Base-by-base conservation (phyloP, 2,113 vertebrate species). In the Trichechus manatus region DNA sequence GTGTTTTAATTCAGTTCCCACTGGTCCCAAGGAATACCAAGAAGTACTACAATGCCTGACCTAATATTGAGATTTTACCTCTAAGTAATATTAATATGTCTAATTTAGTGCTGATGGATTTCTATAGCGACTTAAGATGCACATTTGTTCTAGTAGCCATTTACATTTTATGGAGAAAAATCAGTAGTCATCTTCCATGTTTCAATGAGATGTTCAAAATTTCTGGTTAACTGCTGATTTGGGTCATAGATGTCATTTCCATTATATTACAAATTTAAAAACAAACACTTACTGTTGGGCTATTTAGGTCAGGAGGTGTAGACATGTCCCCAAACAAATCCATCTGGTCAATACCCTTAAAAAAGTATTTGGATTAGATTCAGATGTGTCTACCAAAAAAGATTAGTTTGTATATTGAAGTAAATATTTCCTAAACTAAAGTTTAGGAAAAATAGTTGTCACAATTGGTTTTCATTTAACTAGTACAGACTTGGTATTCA, bases 251-350 rank as follows among this genome's bases (percentile, higher is more conserved):
- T 87, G 83, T 81, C 85, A 97, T 92, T 97, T 96, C 64, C 53
- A 96, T 98, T 95, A 97, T 79, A 95, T 94, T 95, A 95, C 97
- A 97, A 98, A 97, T 97, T 97, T 97, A 97, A 97, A 98, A 97
- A 92, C 80, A 92, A 92, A 94, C 98, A 99, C 99, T 99, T 99
- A 99, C 99, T 98, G 99, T 98, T 83, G 99, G 98, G 98, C 98
- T 98, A 98, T 96, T 99, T 96, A 99, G 98, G 97, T 99, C 99
- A 97, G 99, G 99, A 50, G 99, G 99, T 97, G 99, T 99, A 87
- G 99, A 99, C 99, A 99, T 99, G 98, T 98, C 99, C 98, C 99
- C 99, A 99, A 99, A 99, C 95, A 99, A 99, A 98, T 99, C 98
- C 98, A 99, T 98, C 97, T 99, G 99, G 89, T 99, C 99, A 98